Base-by-base conservation (phyloP, 2,113 vertebrate species). In the Ophiodon elongatus region DNA sequence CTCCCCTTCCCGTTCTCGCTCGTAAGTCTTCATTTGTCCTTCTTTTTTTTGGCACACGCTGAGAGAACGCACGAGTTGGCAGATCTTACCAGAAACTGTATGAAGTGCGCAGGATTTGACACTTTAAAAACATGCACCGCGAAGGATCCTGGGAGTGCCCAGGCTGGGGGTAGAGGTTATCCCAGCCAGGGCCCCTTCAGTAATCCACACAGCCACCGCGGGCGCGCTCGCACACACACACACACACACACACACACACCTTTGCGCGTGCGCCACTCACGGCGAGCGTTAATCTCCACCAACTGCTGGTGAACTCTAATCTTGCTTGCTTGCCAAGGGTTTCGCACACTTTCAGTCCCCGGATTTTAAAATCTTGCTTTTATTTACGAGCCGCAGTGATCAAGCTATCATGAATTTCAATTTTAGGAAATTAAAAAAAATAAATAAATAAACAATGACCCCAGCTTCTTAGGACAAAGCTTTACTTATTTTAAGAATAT, bases 291-390 rank as follows among this genome's bases (percentile, higher is more conserved):
- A 94, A 94, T 93, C 89, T 93, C 84, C 89, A 84, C 88, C 88
- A 88, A 92, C 92, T 90, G 90, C 91, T 89, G 88, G 59, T 91
- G 84, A 90, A 86, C 82, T 84, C 75, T 88, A 92, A 86, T 91
- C 89, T 84, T 6, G 25, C 67, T 59, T 3, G 37, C 81, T 86
- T 89, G 85, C 84, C 92, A 90, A 91, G 60, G 73, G 85, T 85
- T 89, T 88, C 45, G 45, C 63, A 52, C 75, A 52, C 84, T 56
- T 75, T 6, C 0, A 66, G 33, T 56, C 39, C 45, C 39, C 64
- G 5, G 29, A 69, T 72, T 45, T 59, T 52, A 17, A 79, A 69
- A 66, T 41, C 6, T 1, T 31, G 7, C n/a, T 50, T 69, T 25
- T 69, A 25, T 45, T 64, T 77, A 13, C 80, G 8, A 50, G 23